phyloP scores from a whole-genome alignment of 2,888 invertebrate genomes.

The Aphrophora alni region DNA sequence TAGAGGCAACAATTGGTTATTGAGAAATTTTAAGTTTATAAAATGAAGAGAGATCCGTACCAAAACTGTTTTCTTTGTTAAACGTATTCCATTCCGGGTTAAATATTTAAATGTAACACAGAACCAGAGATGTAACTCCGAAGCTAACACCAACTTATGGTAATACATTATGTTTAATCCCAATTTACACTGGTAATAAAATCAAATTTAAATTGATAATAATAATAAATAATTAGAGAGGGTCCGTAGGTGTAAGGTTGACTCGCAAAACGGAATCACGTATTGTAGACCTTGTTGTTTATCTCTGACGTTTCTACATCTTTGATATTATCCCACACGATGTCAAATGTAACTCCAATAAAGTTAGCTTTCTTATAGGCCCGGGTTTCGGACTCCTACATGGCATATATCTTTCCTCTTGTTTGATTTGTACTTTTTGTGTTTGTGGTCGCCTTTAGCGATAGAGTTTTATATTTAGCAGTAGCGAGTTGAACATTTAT shows the following conservation, averaged over 20 bases:
- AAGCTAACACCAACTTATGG: neutral
- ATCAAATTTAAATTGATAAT: slow-evolving; percentile 9
- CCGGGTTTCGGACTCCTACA: neutral
- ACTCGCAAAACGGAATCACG: neutral
- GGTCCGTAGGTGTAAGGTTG: neutral
- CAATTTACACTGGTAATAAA: neutral
- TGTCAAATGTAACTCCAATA: slow-evolving; percentile 1
- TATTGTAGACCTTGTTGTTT: neutral
- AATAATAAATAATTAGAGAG: neutral
- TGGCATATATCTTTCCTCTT: neutral
- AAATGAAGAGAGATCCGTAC: no score
- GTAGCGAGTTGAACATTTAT: slow-evolving; percentile 11
- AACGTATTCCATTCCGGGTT: no score
- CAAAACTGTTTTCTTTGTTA: no score
- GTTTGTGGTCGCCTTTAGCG: neutral
- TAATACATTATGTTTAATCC: neutral
- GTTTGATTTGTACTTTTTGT: slow-evolving; percentile 7
- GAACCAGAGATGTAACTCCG: no score
- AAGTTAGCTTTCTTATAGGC: neutral
- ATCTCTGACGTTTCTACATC: neutral
- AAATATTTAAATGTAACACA: no score
- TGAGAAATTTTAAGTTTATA: no score
- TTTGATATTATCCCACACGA: slow-evolving; percentile 2
- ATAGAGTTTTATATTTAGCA: neutral
- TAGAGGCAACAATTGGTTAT: no score